phyloP scores from a whole-genome alignment of 2,113 vertebrate species.

The Odocoileus virginianus region DNA sequence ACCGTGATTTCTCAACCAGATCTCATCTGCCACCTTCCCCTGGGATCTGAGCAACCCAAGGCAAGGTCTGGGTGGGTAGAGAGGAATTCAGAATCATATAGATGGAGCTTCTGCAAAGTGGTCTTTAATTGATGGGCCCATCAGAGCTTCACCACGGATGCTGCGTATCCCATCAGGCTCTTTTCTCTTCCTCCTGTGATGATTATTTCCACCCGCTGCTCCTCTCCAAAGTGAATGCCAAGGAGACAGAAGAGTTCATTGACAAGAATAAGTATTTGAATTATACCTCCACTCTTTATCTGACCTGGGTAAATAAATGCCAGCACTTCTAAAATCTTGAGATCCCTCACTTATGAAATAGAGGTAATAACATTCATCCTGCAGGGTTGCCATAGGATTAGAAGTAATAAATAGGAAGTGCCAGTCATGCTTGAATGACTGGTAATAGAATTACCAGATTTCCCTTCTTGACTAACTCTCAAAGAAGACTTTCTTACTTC shows the following conservation, averaged over 20 bases:
- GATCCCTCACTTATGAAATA: not conserved
- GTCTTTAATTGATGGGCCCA: accelerated
- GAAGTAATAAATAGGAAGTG: not conserved
- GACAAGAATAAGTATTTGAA: not conserved
- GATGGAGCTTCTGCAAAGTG: not conserved
- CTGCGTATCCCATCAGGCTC: not conserved
- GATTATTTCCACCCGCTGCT: not conserved
- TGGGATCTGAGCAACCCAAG: not conserved
- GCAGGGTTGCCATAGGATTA: not conserved
- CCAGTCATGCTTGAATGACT: not conserved
- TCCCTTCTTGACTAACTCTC: not conserved
- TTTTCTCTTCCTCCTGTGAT: not conserved
- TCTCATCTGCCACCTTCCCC: not conserved
- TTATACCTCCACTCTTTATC: not conserved
- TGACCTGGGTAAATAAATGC: not conserved
- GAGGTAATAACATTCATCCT: not conserved
- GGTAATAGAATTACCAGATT: not conserved
- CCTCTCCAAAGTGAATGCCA: not conserved
- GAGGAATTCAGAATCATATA: not conserved
- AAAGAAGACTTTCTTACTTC: not conserved
- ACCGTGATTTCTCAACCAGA: not conserved
- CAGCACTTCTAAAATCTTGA: not conserved
- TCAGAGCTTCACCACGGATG: not conserved
- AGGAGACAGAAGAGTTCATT: not conserved
- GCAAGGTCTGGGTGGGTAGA: not conserved